Conservation (phyloP, 2,888 invertebrate genomes). For the Drosophila diplacantha region DNA sequence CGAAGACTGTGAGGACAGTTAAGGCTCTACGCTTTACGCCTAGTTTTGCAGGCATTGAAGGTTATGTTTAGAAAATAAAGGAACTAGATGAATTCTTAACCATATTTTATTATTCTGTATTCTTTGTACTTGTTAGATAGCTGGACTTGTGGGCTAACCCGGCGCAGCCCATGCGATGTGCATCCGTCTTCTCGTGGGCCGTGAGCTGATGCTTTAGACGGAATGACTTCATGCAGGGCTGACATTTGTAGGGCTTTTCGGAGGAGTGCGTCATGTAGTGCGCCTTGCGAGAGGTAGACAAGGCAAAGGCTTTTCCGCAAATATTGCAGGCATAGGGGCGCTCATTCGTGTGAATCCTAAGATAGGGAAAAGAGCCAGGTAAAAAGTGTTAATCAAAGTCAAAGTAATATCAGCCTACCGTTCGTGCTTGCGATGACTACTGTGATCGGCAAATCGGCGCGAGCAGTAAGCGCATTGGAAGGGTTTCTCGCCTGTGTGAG, state of each 20-base stretch:
- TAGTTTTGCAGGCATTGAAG: slow-evolving; percentile 1
- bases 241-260: slow-evolving; percentile 73
- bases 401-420: slow-evolving; percentile 47
- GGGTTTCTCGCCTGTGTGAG: slow-evolving; percentile 73
- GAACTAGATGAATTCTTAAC: background rate
- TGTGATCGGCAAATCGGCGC: slow-evolving; percentile 74
- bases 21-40: background rate
- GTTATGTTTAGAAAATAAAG: slow-evolving; percentile 11
- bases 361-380: background rate
- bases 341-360: slow-evolving; percentile 75
- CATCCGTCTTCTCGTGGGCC: slow-evolving; percentile 66
- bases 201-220: slow-evolving; percentile 76
- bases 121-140: slow-evolving; percentile 9
- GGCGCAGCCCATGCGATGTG: slow-evolving; percentile 34
- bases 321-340: slow-evolving; percentile 66
- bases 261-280: slow-evolving; percentile 71
- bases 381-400: too few relatives aligned
- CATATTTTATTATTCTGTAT: background rate
- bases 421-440: slow-evolving; percentile 75
- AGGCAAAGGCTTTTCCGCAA: slow-evolving; percentile 70
- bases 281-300: slow-evolving; percentile 71
- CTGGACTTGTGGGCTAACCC: background rate
- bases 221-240: slow-evolving; percentile 74
- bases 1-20: slow-evolving; percentile 14
- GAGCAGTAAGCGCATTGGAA: slow-evolving; percentile 61